These are phyloP conservation scores for Chaetogeoica ovagalla DNA, from an alignment of 2,888 invertebrate genomes.

Conservation along the genomic window DNA sequence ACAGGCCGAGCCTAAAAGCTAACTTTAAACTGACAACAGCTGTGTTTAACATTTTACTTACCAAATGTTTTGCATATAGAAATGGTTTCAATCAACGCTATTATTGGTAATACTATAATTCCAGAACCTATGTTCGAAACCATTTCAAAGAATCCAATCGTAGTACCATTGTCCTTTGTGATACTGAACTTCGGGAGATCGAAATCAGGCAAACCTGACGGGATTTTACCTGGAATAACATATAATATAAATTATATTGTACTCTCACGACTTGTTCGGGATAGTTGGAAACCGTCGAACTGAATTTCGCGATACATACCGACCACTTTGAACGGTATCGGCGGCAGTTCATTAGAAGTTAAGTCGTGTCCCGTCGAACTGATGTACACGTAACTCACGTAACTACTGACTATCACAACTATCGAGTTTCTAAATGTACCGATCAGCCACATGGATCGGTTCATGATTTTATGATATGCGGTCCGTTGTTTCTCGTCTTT, in stretches of 20 bases:
- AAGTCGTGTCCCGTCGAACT: conserved; percentile 59
- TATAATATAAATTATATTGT: neutral
- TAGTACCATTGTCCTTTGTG: conserved; percentile 61
- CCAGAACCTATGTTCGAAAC: conserved; percentile 80
- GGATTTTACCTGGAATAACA: conserved; percentile 66
- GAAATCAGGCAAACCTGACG: conserved; percentile 73
- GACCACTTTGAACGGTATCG: conserved; percentile 71
- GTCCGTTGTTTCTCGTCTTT: conserved; percentile 60
- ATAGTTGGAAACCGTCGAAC: no score
- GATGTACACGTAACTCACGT: conserved; percentile 60
- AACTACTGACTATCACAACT: conserved; percentile 74
- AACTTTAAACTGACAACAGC: no score
- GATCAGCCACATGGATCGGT: conserved; percentile 73
- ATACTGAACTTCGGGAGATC: conserved; percentile 71
- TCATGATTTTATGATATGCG: conserved; percentile 66
- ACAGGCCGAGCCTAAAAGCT: no score
- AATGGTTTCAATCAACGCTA: conserved; percentile 86
- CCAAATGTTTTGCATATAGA: conserved; percentile 93
- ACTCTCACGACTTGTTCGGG: no score
- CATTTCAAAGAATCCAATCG: conserved; percentile 71
- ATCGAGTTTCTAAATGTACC: conserved; percentile 83
- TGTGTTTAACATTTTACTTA: conserved; percentile 58
- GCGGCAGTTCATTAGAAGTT: neutral
- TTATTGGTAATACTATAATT: conserved; percentile 80
- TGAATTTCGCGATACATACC: conserved; percentile 61